These are phyloP conservation scores for Lepas anatifera DNA, from an alignment of 2,888 invertebrate species.

Conservation along the genomic window DNA sequence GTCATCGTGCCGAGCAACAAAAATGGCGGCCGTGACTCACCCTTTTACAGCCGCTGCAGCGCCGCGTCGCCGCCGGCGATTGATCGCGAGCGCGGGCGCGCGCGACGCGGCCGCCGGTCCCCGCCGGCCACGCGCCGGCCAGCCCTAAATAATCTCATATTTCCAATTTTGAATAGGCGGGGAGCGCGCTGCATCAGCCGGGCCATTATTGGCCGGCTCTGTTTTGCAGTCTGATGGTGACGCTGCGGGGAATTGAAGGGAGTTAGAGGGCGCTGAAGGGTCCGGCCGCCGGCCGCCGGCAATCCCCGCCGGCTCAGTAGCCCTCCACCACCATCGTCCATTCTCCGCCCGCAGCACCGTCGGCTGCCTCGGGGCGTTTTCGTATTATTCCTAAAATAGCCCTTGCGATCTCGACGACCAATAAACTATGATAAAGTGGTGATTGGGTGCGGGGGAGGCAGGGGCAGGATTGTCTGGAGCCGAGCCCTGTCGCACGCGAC, in stretches of 20 bases:
- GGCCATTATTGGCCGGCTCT: neutral
- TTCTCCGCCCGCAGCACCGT: too few species aligned
- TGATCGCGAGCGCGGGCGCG: neutral
- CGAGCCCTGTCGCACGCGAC: too few species aligned
- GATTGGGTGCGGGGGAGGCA: neutral
- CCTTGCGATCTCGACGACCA: neutral
- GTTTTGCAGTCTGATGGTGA: too few species aligned
- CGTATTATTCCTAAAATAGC: neutral
- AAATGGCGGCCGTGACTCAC: conserved; percentile 8
- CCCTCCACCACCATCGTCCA: too few species aligned
- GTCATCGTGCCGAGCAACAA: neutral
- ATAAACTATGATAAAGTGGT: conserved; percentile 11
- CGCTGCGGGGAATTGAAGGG: too few species aligned
- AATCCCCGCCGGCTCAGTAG: too few species aligned
- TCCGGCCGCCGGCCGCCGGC: too few species aligned
- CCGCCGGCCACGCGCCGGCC: neutral
- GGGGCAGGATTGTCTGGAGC: too few species aligned
- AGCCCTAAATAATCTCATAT: conserved; percentile 9
- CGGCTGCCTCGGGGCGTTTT: neutral
- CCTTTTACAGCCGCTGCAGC: neutral
- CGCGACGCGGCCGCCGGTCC: neutral
- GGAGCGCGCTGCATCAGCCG: neutral
- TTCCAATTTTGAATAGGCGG: conserved; percentile 6
- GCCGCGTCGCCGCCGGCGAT: neutral
- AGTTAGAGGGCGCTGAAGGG: too few species aligned